These are phyloP conservation scores for Porites lobata DNA, from an alignment of 92 coral and sea anemone genomes.

Conservation along the genomic window DNA sequence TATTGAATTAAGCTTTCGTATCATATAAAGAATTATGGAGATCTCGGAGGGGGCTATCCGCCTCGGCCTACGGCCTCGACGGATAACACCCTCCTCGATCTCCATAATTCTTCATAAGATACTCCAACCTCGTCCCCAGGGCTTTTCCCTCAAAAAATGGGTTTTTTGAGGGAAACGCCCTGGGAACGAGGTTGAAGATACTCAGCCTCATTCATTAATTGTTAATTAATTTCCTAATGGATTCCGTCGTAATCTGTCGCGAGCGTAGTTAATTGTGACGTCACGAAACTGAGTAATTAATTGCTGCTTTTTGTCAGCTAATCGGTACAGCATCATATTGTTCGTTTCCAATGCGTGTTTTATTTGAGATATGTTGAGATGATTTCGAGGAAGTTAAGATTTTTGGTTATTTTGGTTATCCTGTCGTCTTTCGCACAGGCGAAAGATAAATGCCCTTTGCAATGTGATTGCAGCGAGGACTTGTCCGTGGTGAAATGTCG, in stretches of 20 bases:
- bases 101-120: too few species aligned
- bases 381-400: constrained; percentile 28
- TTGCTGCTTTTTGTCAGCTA: constrained; percentile 2
- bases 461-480: constrained; percentile 71
- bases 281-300: constrained; percentile 12
- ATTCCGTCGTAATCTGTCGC: background rate
- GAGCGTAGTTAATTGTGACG: background rate
- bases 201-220: too few species aligned
- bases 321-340: constrained; percentile 10
- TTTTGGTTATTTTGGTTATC: constrained; percentile 12
- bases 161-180: too few species aligned
- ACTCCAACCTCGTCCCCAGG: too few species aligned
- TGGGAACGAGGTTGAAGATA: too few species aligned
- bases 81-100: too few species aligned
- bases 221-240: too few species aligned
- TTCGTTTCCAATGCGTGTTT: constrained; percentile 10
- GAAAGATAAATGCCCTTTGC: constrained; percentile 58
- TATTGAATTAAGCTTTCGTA: too few species aligned
- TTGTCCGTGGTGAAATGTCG: constrained; percentile 73
- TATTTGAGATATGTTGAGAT: constrained; percentile 22
- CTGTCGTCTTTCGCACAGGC: constrained; percentile 2
- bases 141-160: too few species aligned
- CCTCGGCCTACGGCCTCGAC: too few species aligned
- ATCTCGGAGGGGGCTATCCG: too few species aligned
- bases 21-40: too few species aligned